A percentile compares a stretch with the other conserved stretches of the same genome.
These are phyloP conservation scores for Rafetus swinhoei DNA, from an alignment of 2,113 vertebrate genomes.

Conservation along the genomic window DNA sequence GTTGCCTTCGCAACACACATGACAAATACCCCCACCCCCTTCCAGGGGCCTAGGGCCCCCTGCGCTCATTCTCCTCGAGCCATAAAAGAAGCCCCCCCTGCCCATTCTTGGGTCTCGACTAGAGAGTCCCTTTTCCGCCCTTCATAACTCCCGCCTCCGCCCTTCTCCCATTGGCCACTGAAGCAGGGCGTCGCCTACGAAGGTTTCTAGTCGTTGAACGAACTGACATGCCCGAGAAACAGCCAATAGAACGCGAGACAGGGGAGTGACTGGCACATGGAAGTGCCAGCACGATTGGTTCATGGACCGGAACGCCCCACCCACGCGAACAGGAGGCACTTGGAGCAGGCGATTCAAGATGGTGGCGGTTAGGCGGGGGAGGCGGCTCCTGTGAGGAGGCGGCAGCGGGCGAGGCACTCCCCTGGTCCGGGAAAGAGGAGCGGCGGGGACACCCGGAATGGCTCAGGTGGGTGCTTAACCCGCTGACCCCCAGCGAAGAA, in stretches of 20 bases:
- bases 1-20: neutral
- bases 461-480: constrained; percentile 64
- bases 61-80: no score
- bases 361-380: constrained; percentile 30
- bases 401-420: neutral
- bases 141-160: neutral
- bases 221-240: accelerated
- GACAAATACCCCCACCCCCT: neutral
- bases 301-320: neutral
- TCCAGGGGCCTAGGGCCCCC: no score
- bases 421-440: neutral
- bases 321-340: neutral
- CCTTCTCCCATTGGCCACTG: neutral
- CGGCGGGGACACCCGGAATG: constrained; percentile 31
- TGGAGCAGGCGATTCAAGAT: constrained; percentile 66
- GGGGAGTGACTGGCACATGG: accelerated
- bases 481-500: neutral
- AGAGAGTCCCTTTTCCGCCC: no score
- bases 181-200: accelerated
- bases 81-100: neutral
- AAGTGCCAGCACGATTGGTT: neutral
- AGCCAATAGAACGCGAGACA: neutral
- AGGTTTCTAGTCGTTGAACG: neutral
- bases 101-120: no score
- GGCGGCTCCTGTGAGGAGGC: neutral